A percentile compares a stretch with the other conserved stretches of the same genome.
phyloP scores from a whole-genome alignment of 2,113 vertebrate genomes.

The Sterna hirundo region DNA sequence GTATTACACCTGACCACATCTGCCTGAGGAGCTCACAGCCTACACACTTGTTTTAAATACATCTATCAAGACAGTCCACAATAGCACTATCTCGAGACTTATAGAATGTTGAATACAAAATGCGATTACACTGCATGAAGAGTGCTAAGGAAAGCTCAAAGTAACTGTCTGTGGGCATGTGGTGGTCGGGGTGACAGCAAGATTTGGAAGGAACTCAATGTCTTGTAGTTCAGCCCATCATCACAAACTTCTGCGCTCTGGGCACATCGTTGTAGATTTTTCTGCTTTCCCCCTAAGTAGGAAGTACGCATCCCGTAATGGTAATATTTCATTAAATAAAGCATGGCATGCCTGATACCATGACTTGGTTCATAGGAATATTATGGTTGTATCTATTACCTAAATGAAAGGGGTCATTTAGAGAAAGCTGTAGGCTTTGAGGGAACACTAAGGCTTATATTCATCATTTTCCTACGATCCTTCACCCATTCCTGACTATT shows the following conservation, averaged over 20 bases:
- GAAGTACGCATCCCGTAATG: neutral
- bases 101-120: neutral
- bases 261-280: neutral
- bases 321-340: neutral
- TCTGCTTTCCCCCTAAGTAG: neutral
- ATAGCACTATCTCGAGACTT: neutral
- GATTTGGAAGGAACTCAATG: neutral
- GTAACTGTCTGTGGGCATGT: neutral
- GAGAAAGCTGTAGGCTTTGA: neutral
- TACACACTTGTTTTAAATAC: neutral
- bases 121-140: neutral
- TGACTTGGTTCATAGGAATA: neutral
- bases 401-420: neutral
- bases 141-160: neutral
- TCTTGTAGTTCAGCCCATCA: neutral
- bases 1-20: neutral
- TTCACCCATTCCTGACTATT: neutral
- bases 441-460: neutral
- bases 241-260: neutral
- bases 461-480: neutral
- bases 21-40: neutral
- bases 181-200: rapidly evolving
- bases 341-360: neutral
- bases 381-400: neutral
- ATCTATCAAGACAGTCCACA: neutral